These are phyloP conservation scores for Porites australiensis DNA, from an alignment of 64 coral and sea anemone genomes.

Conservation along the genomic window DNA sequence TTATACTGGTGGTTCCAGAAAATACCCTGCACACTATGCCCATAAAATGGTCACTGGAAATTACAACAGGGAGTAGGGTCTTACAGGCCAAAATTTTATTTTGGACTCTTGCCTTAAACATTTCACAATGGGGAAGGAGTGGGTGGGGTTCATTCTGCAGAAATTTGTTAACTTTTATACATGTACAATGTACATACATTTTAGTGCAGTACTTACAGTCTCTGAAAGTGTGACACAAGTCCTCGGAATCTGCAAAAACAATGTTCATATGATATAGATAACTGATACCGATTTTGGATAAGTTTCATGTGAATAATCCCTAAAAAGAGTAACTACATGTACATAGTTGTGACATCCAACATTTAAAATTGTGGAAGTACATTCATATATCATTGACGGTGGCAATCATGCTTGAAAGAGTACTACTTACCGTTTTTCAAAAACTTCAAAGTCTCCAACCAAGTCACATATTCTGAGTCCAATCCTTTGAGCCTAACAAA, in stretches of 20 bases:
- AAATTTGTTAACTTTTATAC: neutral
- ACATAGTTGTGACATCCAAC: neutral
- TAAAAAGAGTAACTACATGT: no score
- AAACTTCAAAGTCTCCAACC: conserved; percentile 84
- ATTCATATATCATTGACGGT: neutral
- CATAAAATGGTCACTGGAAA: no score
- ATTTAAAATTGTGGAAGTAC: neutral
- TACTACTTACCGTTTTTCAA: conserved; percentile 82
- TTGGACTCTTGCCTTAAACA: no score
- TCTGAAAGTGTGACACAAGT: conserved; percentile 77
- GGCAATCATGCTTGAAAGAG: neutral
- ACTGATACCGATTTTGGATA: neutral
- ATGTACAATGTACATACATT: no score
- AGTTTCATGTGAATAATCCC: no score
- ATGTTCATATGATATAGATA: neutral
- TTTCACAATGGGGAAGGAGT: no score
- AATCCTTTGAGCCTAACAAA: conserved; percentile 84
- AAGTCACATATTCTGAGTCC: conserved; percentile 92
- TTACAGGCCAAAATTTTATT: no score
- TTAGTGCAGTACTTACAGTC: conserved; percentile 67
- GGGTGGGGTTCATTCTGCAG: neutral
- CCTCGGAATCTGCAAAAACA: conserved; percentile 69
- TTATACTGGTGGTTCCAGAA: no score
- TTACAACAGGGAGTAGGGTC: no score
- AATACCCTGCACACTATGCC: no score